Evolutionary conservation across 30 jellyfish, hydroid and myxozoan genomes (phyloP).

Genomic region (Pelagia noctiluca): DNA sequence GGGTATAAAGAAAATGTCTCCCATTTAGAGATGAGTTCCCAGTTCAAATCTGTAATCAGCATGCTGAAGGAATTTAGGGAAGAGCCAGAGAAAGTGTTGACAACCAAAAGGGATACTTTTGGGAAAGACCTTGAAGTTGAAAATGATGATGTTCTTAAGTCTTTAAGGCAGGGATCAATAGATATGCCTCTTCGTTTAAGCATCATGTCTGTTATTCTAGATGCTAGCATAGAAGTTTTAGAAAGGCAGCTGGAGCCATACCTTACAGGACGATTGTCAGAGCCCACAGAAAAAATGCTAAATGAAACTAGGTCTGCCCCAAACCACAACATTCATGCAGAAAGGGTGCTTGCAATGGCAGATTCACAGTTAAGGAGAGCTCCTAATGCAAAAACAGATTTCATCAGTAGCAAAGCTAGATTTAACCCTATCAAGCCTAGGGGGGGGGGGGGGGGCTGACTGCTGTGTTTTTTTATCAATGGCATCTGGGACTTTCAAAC

Average conservation of each 20-base stretch:
- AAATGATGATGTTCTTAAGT: not conserved
- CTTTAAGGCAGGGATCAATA: constrained; percentile 17
- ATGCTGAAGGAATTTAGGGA: not conserved
- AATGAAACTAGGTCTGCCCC: too few relatives aligned
- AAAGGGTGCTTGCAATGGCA: constrained; percentile 29
- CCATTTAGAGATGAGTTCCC: not conserved
- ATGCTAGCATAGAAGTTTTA: constrained; percentile 19
- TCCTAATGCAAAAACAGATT: constrained; percentile 34
- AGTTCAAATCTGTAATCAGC: not conserved
- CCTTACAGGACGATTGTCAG: constrained; percentile 19
- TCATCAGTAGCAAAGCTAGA: constrained; percentile 17
- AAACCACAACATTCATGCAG: constrained; percentile 35
- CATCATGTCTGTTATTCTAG: constrained; percentile 7
- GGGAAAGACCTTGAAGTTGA: not conserved
- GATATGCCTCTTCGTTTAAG: not conserved
- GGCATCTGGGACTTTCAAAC: too few relatives aligned
- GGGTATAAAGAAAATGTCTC: not conserved
- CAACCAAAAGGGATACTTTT: not conserved
- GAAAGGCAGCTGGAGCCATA: constrained; percentile 17
- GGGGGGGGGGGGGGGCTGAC: too few relatives aligned
- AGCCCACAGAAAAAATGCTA: constrained; percentile 26
- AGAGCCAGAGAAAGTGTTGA: not conserved
- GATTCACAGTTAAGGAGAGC: constrained; percentile 41
- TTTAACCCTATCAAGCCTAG: too few relatives aligned
- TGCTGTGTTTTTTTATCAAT: too few relatives aligned